phyloP scores from a whole-genome alignment of 2,797 vertebrate species.

The Hydrocynus forskahlii region DNA sequence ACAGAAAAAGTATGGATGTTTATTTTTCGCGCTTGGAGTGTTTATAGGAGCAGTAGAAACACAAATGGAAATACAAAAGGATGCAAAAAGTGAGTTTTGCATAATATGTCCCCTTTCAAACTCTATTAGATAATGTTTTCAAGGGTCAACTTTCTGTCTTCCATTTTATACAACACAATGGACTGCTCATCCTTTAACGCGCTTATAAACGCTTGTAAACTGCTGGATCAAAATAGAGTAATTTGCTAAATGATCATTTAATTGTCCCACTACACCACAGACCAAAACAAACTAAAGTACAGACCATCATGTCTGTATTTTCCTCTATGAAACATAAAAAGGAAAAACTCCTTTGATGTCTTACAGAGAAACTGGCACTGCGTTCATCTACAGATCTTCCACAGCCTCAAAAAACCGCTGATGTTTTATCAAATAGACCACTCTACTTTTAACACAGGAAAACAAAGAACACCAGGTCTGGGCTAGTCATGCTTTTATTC shows the following conservation, averaged over 20 bases:
- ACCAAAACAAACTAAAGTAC: too few relatives aligned
- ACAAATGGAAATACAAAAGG: too few relatives aligned
- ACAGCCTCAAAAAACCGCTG: background rate
- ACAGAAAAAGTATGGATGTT: too few relatives aligned
- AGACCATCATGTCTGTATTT: too few relatives aligned
- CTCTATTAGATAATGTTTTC: too few relatives aligned
- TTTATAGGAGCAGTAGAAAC: too few relatives aligned
- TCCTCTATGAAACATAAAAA: background rate
- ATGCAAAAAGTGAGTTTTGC: too few relatives aligned
- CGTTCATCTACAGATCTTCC: background rate
- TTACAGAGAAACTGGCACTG: background rate
- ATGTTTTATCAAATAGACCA: too few relatives aligned
- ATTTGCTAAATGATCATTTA: background rate
- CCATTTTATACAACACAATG: background rate
- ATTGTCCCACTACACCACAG: background rate
- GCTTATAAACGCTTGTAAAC: background rate
- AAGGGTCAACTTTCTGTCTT: too few relatives aligned
- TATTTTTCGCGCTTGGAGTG: too few relatives aligned
- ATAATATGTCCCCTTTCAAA: too few relatives aligned
- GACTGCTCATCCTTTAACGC: background rate
- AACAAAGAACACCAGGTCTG: background rate
- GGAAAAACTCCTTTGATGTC: background rate
- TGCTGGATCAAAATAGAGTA: background rate
- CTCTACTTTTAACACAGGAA: background rate
- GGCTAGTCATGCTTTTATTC: constrained; percentile 5